Percentiles rank a stretch among this genome's conserved stretches.
These are phyloP conservation scores for Acanthurus tractus DNA, from an alignment of 2,797 vertebrate genomes.

Conservation along the genomic window DNA sequence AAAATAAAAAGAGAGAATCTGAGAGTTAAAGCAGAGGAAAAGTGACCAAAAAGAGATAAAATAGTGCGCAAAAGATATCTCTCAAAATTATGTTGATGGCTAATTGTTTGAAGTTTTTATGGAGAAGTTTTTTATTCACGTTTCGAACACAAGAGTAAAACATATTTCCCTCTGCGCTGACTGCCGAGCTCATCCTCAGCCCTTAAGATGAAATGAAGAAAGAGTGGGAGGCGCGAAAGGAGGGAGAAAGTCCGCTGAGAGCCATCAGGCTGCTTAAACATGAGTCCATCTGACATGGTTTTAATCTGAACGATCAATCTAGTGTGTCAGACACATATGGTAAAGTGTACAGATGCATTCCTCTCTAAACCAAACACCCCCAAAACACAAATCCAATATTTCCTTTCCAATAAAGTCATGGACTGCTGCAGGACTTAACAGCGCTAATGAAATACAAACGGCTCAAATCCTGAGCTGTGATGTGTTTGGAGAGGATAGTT, in stretches of 20 bases:
- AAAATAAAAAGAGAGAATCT: neutral
- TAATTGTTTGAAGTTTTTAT: conserved; percentile 12
- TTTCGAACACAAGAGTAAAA: conserved; percentile 54
- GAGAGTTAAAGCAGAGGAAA: conserved; percentile 44
- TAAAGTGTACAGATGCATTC: conserved; percentile 64
- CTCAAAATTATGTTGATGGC: neutral
- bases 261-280: conserved; percentile 48
- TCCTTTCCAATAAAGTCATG: conserved; percentile 53
- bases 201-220: conserved; percentile 13
- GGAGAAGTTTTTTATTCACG: conserved; percentile 45
- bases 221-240: conserved; percentile 12
- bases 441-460: conserved; percentile 16
- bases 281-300: conserved; percentile 66
- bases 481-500: conserved; percentile 28
- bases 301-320: conserved; percentile 69
- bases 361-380: conserved; percentile 49
- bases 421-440: conserved; percentile 6
- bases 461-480: conserved; percentile 12
- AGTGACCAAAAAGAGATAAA: neutral
- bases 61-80: neutral
- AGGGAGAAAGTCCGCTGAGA: conserved; percentile 44
- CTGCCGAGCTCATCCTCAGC: conserved; percentile 48
- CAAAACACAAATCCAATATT: conserved; percentile 57
- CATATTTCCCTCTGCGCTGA: conserved; percentile 43
- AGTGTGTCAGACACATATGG: conserved; percentile 66